A percentile compares a stretch with the other conserved stretches of the same genome.
Conservation (phyloP, 1,140 invertebrate genomes). For the Mizuhopecten yessoensis region DNA sequence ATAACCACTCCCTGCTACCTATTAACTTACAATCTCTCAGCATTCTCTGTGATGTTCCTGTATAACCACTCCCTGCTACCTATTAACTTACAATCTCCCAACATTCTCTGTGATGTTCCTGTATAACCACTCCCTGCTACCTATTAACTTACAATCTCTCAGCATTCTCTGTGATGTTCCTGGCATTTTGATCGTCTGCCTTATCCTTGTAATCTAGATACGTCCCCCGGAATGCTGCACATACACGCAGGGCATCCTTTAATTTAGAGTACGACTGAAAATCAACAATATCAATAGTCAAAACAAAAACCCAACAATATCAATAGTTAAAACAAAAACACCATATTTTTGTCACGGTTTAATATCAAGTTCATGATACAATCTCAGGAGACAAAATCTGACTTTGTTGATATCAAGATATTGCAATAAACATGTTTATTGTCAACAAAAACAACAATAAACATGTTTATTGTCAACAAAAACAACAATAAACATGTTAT, state of each 20-base stretch:
- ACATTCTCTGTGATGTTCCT: not conserved
- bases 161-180: slow-evolving; percentile 81
- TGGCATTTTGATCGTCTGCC: slow-evolving; percentile 81
- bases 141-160: slow-evolving; percentile 80
- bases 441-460: too few species aligned
- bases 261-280: slow-evolving; percentile 81
- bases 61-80: not conserved
- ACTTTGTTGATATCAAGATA: too few species aligned
- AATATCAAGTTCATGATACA: too few species aligned
- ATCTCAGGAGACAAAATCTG: too few species aligned
- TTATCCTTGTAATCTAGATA: slow-evolving; percentile 83
- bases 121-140: not conserved
- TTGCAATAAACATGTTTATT: too few species aligned
- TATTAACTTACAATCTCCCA: not conserved
- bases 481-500: too few species aligned
- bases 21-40: slow-evolving; percentile 5
- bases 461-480: too few species aligned
- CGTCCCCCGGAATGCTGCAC: slow-evolving; percentile 83
- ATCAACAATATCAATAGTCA: too few species aligned
- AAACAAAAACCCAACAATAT: too few species aligned
- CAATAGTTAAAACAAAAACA: too few species aligned
- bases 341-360: too few species aligned
- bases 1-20: too few species aligned
- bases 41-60: not conserved
- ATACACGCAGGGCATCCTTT: slow-evolving; percentile 82